Evolutionary conservation across 2,888 invertebrate species (phyloP), one percentile per base, ranked within the genome.

Genomic region (Mesorhabditis belari): DNA sequence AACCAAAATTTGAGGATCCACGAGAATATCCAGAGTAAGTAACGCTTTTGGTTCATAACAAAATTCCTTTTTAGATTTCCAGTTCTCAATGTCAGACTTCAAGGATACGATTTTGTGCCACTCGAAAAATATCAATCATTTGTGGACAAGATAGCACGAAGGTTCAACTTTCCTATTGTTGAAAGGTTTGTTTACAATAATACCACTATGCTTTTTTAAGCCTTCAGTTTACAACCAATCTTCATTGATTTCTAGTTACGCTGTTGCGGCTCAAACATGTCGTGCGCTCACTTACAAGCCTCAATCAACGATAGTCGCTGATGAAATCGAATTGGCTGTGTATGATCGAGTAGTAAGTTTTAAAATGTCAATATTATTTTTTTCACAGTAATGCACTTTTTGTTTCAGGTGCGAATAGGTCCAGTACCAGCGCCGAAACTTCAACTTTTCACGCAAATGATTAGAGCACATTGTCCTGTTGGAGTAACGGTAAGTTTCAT

Each of bases 121-220:
- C 60, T 80, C 28, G 79, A 79, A 62, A 73, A 68, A 44, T 79
- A 70, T 56, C 79, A 79, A 59, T 61, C 68, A 2, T 79, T 70
- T 59, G 69, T 80, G 17, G 67, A 78, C 58, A 63, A 67, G 60
- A 67, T 70, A 21, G 75, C 75, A 3, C 69, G 57, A 24, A 59
- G 68, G 29, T 77, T 79, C 55, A 64, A 65, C 4, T 77, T 80
- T 61, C 61, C 67, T 3, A 69, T 80, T 12, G 61, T 74, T 24
- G 76, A 78, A 27, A 76, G 77, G 79, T 79, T 24, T 9, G 51
- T 28, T 35, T 12, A 35, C 17, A 35, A 35, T 35, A 35, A 35
- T 35, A 35, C 9, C 17, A 35, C n/a, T n/a, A n/a, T n/a, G n/a
- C n/a, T n/a, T n/a, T n/a, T n/a, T n/a, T n/a, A n/a, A n/a, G n/a